A percentile compares a stretch with the other conserved stretches of the same genome.
Conservation (phyloP, 2,888 invertebrate species). For the Amphimallon solstitiale region DNA sequence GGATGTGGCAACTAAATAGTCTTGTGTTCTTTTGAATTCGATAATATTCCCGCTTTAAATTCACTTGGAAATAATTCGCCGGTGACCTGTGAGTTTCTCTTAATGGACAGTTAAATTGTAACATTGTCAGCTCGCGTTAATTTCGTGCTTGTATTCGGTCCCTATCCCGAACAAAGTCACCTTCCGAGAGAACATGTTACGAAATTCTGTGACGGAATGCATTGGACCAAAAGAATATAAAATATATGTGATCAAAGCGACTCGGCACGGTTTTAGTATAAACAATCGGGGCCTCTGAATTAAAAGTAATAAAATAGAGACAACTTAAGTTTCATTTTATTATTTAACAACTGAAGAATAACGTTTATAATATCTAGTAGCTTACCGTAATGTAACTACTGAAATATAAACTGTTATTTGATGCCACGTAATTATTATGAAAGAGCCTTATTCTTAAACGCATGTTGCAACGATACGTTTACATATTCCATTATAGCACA, state of each 20-base stretch:
- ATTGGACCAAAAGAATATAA: conserved; percentile 14
- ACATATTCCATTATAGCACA: too few relatives aligned
- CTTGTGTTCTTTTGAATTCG: background rate
- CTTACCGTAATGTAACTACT: too few relatives aligned
- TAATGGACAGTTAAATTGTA: conserved; percentile 1
- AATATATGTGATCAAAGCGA: background rate
- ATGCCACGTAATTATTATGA: too few relatives aligned
- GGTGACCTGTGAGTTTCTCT: background rate
- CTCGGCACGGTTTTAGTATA: too few relatives aligned
- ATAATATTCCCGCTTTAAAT: background rate
- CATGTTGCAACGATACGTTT: too few relatives aligned
- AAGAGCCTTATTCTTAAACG: too few relatives aligned
- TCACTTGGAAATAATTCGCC: background rate
- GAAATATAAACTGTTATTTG: too few relatives aligned
- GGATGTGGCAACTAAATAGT: conserved; percentile 23
- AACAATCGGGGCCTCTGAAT: too few relatives aligned
- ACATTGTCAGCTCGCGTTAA: background rate
- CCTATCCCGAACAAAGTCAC: conserved; percentile 14
- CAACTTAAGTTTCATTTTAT: too few relatives aligned
- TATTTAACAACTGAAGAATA: too few relatives aligned
- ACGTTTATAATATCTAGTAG: too few relatives aligned
- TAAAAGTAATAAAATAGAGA: too few relatives aligned
- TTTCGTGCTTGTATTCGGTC: conserved; percentile 2
- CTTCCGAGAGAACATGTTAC: conserved; percentile 29
- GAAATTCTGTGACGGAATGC: conserved; percentile 40